Base-by-base conservation (phyloP, 23 tunicate genomes). In the Aplidium turbinatum region DNA sequence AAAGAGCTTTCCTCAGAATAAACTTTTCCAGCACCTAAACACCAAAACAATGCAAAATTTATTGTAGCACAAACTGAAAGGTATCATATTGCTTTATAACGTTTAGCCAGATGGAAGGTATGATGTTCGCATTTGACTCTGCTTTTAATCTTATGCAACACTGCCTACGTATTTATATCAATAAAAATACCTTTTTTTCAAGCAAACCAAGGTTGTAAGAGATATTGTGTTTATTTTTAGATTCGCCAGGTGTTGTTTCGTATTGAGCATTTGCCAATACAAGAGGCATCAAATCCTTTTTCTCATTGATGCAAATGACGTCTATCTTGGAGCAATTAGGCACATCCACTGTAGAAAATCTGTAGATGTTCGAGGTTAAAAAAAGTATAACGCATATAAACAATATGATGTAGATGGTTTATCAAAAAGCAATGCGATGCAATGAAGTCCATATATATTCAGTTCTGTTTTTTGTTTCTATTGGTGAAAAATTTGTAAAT, bases 11-110 rank as follows among this genome's bases (percentile, higher is more conserved):
- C 57, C 72, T 64, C 40, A 76, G 47, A 29, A 84, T 38, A 33
- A 84, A 84, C 29, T 84, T 84, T 29, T 84, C 90, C 46, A 72
- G 22, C 16, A 84, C 82, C 90, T 84, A 70, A 57, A 64, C 11
- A 42, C 50, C n/a, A n/a, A n/a, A n/a, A n/a, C n/a, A n/a, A n/a
- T n/a, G n/a, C n/a, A n/a, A n/a, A n/a, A n/a, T n/a, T n/a, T n/a
- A n/a, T n/a, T n/a, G n/a, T n/a, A n/a, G n/a, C n/a, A n/a, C n/a
- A n/a, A n/a, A n/a, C n/a, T n/a, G n/a, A n/a, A n/a, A n/a, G n/a
- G n/a, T n/a, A n/a, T n/a, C n/a, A n/a, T n/a, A n/a, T n/a, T n/a
- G n/a, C n/a, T n/a, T n/a, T n/a, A n/a, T n/a, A n/a, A n/a, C n/a
- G n/a, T n/a, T n/a, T n/a, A n/a, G n/a, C n/a, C n/a, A n/a, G n/a